phyloP scores from a whole-genome alignment of 2,888 invertebrate species.

The Drosophila maculinotata region DNA sequence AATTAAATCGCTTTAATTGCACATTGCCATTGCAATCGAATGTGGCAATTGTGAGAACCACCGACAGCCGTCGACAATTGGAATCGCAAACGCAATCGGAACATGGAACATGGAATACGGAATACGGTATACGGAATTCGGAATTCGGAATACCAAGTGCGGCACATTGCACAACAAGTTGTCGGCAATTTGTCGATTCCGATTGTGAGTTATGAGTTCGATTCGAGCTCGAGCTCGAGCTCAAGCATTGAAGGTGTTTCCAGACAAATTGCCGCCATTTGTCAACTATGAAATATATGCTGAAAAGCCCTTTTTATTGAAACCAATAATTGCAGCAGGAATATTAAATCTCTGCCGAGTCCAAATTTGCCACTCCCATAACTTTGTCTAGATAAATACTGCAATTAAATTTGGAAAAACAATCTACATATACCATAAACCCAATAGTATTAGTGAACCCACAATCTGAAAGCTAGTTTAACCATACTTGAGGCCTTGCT shows the following conservation, averaged over 20 bases:
- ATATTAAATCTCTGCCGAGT: no score
- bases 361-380: no score
- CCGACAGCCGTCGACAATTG: slow-evolving; percentile 32
- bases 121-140: slow-evolving; percentile 14
- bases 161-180: slow-evolving; percentile 58
- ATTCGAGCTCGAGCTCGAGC: slow-evolving; percentile 18
- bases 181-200: slow-evolving; percentile 55
- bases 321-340: background rate
- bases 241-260: slow-evolving; percentile 4
- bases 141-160: slow-evolving; percentile 20
- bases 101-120: slow-evolving; percentile 25
- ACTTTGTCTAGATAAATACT: no score
- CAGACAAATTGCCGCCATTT: slow-evolving; percentile 49
- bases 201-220: slow-evolving; percentile 35
- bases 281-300: slow-evolving; percentile 30
- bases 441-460: no score
- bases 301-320: slow-evolving; percentile 29
- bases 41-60: slow-evolving; percentile 69
- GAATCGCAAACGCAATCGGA: slow-evolving; percentile 31
- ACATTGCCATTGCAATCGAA: slow-evolving; percentile 41
- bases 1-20: slow-evolving; percentile 74
- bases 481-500: no score
- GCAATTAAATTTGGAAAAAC: no score
- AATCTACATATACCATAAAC: no score
- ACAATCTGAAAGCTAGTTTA: no score